Evolutionary conservation across 2,113 vertebrate species (phyloP).

Genomic region (Oryctolagus cuniculus): DNA sequence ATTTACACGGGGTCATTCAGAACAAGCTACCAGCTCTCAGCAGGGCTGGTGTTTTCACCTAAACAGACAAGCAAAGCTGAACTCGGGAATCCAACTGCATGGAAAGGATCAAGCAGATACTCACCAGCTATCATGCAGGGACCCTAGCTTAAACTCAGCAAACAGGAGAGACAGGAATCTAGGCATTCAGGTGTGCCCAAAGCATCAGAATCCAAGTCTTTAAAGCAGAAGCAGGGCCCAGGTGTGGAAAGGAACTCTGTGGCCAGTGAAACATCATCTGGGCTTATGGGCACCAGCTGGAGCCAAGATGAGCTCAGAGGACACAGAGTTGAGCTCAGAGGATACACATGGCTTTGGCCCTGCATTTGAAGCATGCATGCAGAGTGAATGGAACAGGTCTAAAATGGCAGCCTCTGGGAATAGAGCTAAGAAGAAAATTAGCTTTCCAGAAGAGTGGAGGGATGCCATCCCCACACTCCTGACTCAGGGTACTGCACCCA

Average conservation of each 20-base stretch:
- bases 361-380: neutral
- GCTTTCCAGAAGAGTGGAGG: neutral
- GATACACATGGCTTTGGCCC: neutral
- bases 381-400: neutral
- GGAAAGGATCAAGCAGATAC: neutral
- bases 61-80: neutral
- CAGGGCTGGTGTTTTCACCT: neutral
- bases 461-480: neutral
- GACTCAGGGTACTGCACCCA: neutral
- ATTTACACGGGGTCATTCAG: neutral
- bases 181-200: neutral
- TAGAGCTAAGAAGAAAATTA: neutral
- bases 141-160: neutral
- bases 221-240: neutral
- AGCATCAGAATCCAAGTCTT: neutral
- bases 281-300: neutral
- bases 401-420: neutral
- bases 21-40: neutral
- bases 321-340: neutral
- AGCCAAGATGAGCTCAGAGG: neutral
- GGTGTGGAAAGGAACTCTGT: accelerated
- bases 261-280: neutral
- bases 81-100: neutral
- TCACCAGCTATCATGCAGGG: neutral
- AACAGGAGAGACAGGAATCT: neutral